A percentile compares a stretch with the other conserved stretches of the same genome.
Evolutionary conservation across 2,113 vertebrate species (phyloP).

Genomic region (Malurus elegans): DNA sequence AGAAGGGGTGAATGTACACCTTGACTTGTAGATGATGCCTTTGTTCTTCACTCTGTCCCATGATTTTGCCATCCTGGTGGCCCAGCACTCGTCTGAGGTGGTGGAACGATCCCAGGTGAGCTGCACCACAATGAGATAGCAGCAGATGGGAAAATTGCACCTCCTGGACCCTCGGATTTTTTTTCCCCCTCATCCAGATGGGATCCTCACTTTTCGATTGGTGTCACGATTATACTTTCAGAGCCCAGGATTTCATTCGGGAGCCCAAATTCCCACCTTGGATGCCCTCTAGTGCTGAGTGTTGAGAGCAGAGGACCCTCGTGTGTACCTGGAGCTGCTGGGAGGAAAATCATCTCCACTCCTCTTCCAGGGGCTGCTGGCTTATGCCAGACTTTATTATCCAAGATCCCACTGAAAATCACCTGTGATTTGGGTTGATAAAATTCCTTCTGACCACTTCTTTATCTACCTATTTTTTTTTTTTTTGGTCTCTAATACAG

Average conservation of each 20-base stretch:
- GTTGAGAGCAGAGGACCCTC: background rate
- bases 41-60: background rate
- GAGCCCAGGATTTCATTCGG: background rate
- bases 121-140: background rate
- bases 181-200: background rate
- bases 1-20: background rate
- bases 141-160: background rate
- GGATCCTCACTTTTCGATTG: background rate
- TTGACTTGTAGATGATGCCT: background rate
- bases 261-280: background rate
- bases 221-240: background rate
- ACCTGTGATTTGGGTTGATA: background rate
- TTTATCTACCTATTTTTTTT: background rate
- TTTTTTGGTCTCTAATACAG: background rate
- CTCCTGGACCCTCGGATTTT: rapidly evolving
- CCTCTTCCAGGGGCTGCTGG: background rate
- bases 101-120: background rate
- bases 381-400: background rate
- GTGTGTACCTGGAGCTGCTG: background rate
- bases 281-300: conserved; percentile 32
- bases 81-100: background rate
- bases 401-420: background rate
- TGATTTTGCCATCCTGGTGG: background rate
- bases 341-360: background rate
- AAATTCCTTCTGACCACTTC: background rate